Percentiles rank a stretch among this genome's conserved stretches.
These are phyloP conservation scores for Nematolebias whitei DNA, from an alignment of 2,113 vertebrate genomes.

Conservation along the genomic window DNA sequence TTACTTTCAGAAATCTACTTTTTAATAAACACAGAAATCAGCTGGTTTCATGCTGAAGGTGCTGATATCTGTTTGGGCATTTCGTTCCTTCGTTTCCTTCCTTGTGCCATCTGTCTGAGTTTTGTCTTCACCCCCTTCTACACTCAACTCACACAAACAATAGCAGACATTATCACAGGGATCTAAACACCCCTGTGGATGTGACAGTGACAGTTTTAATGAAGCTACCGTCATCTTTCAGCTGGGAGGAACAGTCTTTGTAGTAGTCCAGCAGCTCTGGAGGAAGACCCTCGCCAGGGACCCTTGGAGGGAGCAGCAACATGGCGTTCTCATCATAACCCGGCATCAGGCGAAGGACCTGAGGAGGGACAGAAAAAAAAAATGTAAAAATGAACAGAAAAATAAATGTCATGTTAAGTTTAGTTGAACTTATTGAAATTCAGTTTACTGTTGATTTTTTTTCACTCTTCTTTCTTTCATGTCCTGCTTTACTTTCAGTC, in stretches of 20 bases:
- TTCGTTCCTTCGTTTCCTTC: slow-evolving; percentile 42
- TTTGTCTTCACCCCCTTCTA: slow-evolving; percentile 14
- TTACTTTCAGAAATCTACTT: too few species aligned
- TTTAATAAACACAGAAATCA: slow-evolving; percentile 42
- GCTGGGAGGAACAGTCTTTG: slow-evolving; percentile 68
- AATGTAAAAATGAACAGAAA: neutral
- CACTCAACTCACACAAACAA: slow-evolving; percentile 29
- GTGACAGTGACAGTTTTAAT: neutral
- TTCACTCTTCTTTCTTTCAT: too few species aligned
- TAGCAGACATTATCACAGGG: neutral
- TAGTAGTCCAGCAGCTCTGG: slow-evolving; percentile 84
- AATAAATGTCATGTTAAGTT: too few species aligned
- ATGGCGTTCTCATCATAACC: slow-evolving; percentile 79
- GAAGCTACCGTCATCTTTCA: slow-evolving; percentile 64
- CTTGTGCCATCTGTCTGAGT: slow-evolving; percentile 35
- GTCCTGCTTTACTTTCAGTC: too few species aligned
- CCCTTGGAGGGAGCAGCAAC: slow-evolving; percentile 85
- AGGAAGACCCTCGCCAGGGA: slow-evolving; percentile 83
- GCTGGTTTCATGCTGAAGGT: slow-evolving; percentile 1
- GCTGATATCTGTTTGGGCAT: slow-evolving; percentile 29
- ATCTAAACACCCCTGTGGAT: slow-evolving; percentile 4
- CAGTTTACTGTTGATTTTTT: neutral
- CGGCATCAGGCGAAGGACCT: slow-evolving; percentile 84
- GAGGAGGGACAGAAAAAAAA: neutral
- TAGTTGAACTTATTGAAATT: neutral